phyloP scores from a whole-genome alignment of 2,888 invertebrate species.

The Andrena chrysosceles region DNA sequence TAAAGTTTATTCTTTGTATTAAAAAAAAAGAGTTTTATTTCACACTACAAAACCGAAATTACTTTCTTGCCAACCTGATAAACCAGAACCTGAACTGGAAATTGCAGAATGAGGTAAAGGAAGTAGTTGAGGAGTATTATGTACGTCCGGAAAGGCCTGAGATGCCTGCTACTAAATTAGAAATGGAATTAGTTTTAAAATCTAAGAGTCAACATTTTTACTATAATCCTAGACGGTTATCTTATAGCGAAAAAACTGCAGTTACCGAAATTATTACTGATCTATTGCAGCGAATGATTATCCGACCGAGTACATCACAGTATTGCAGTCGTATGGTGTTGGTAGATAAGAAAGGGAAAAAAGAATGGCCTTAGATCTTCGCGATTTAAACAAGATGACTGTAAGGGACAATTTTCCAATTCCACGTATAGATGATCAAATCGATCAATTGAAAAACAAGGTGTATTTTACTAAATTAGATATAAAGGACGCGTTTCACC shows the following conservation, averaged over 20 bases:
- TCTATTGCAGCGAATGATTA: background rate
- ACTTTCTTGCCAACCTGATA: too few relatives aligned
- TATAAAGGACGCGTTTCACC: too few relatives aligned
- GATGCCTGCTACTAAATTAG: background rate
- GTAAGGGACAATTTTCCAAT: too few relatives aligned
- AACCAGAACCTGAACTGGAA: background rate
- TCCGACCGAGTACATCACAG: conserved; percentile 12
- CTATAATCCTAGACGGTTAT: background rate
- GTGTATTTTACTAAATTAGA: too few relatives aligned
- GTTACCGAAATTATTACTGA: background rate
- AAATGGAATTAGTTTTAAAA: background rate
- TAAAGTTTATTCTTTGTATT: too few relatives aligned
- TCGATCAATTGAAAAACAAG: too few relatives aligned
- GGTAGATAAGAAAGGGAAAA: too few relatives aligned
- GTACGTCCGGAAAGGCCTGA: background rate
- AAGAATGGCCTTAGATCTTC: too few relatives aligned
- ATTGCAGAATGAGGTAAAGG: background rate
- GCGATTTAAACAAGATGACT: too few relatives aligned
- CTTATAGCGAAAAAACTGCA: background rate
- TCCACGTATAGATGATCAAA: too few relatives aligned
- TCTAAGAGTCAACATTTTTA: background rate
- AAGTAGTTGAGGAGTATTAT: background rate
- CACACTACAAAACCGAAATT: too few relatives aligned
- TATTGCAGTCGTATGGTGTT: background rate
- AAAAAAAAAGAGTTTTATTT: too few relatives aligned